phyloP scores from a whole-genome alignment of 2,888 invertebrate genomes.

The Phyllotreta cruciferae region DNA sequence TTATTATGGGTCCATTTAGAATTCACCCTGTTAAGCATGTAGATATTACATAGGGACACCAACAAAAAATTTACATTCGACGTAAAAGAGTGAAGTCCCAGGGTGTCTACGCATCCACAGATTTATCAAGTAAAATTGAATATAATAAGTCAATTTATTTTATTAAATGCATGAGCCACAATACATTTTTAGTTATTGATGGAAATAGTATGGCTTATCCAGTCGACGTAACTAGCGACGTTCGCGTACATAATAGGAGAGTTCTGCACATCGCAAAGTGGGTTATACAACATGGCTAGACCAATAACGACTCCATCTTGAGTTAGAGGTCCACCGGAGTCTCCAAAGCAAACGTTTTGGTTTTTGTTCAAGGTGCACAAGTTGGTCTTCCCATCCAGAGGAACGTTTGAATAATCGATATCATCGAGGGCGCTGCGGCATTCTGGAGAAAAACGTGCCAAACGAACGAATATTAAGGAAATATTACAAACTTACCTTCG shows the following conservation, averaged over 20 bases:
- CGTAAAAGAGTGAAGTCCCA: too few relatives aligned
- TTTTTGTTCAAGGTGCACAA: not conserved
- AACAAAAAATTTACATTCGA: too few relatives aligned
- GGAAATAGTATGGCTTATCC: slow-evolving; percentile 28
- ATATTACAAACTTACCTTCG: slow-evolving; percentile 9
- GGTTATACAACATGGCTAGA: slow-evolving; percentile 65
- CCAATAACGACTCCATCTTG: slow-evolving; percentile 57
- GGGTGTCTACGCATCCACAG: too few relatives aligned
- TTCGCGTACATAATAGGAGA: slow-evolving; percentile 65
- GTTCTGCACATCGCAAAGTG: slow-evolving; percentile 66
- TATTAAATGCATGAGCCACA: too few relatives aligned
- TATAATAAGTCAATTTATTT: too few relatives aligned
- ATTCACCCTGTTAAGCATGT: too few relatives aligned
- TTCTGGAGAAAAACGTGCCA: slow-evolving; percentile 52
- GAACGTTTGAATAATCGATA: too few relatives aligned
- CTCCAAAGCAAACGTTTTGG: slow-evolving; percentile 60
- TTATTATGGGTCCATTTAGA: too few relatives aligned
- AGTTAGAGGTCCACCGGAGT: slow-evolving; percentile 64
- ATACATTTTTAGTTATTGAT: not conserved
- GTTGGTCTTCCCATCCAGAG: slow-evolving; percentile 8
- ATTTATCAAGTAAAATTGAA: too few relatives aligned
- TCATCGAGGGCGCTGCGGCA: slow-evolving; percentile 40
- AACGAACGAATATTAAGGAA: too few relatives aligned
- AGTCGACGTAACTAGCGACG: slow-evolving; percentile 59
- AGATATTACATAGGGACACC: too few relatives aligned